These are phyloP conservation scores for Serripes groenlandicus DNA, from an alignment of 2,888 invertebrate genomes.

Conservation along the genomic window DNA sequence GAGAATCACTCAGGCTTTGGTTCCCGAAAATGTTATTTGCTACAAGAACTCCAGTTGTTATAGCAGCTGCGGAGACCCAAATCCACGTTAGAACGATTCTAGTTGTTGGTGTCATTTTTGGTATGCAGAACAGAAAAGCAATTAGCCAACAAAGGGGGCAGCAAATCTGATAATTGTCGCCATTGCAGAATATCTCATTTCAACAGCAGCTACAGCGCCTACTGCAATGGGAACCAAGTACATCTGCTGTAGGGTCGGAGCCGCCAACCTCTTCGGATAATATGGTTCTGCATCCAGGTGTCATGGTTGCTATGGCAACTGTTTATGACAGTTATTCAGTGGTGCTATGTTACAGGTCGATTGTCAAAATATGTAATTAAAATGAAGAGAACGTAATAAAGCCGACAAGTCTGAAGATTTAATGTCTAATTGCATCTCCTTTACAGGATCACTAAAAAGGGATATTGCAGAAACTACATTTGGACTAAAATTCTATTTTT, in stretches of 20 bases:
- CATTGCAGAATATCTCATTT: background rate
- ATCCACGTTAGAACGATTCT: conserved; percentile 39
- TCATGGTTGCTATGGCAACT: conserved; percentile 18
- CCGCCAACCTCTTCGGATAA: conserved; percentile 18
- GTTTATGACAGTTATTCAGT: too few species aligned
- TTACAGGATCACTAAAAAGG: too few species aligned
- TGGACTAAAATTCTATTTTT: too few species aligned
- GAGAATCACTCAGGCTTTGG: conserved; percentile 9
- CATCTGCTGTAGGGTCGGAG: background rate
- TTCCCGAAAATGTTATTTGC: background rate
- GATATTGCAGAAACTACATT: too few species aligned
- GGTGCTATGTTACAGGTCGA: too few species aligned
- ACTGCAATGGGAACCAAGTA: background rate
- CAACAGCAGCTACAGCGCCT: background rate
- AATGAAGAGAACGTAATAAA: too few species aligned
- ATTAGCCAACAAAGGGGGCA: conserved; percentile 25
- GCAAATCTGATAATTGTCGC: background rate
- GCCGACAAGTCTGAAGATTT: too few species aligned
- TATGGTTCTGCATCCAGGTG: conserved; percentile 20
- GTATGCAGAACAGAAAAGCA: conserved; percentile 26
- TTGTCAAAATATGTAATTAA: too few species aligned
- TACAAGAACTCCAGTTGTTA: conserved; percentile 17
- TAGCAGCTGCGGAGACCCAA: conserved; percentile 1
- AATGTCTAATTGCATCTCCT: too few species aligned
- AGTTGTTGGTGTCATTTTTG: conserved; percentile 27